Evolutionary conservation across 2,888 invertebrate species (phyloP), one percentile per base, ranked within the genome.

Genomic region (Alcis repandata): DNA sequence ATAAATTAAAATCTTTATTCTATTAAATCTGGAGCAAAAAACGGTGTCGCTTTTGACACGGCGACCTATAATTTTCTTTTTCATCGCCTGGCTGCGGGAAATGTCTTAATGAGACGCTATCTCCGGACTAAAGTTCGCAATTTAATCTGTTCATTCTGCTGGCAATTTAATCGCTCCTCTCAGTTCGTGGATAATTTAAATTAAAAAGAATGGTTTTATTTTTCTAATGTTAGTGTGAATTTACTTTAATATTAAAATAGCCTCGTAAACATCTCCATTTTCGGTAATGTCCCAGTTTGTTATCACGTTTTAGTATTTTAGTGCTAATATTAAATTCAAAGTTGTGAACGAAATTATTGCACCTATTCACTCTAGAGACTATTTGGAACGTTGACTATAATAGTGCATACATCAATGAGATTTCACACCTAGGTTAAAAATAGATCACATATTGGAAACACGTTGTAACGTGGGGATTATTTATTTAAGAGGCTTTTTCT

Each of bases 31-130:
- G 1, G 15, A 6, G 22, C 27, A 46, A 61, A 49, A 38, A 56
- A 43, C 9, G 45, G 41, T 32, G 53, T 40, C 48, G 41, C 49
- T 56, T 41, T 60, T 46, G 60, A 61, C 61, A 46, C 40, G 27
- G 40, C 54, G 62, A 56, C 62, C 56, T 43, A 63, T 57, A 57
- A 62, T 51, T 43, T 57, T 45, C 57, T 63, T 45, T 51, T 56
- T 40, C 41, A 43, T 36, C 43, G 40, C 32, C 33, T 32, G 36
- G 38, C 38, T 51, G n/a, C 20, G 32, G 38, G 27, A 33, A 51
- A 56, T 15, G 36, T 59, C 32, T 58, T 63, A 63, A 63, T 53
- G 51, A 63, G 52, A 53, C 63, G 52, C 15, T 63, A 52, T 63
- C 58, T 63, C 48, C 40, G 63, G 45, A 38, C 27, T 45, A 20